phyloP scores from a whole-genome alignment of 2,113 vertebrate genomes.

The Cranoglanis bouderius region DNA sequence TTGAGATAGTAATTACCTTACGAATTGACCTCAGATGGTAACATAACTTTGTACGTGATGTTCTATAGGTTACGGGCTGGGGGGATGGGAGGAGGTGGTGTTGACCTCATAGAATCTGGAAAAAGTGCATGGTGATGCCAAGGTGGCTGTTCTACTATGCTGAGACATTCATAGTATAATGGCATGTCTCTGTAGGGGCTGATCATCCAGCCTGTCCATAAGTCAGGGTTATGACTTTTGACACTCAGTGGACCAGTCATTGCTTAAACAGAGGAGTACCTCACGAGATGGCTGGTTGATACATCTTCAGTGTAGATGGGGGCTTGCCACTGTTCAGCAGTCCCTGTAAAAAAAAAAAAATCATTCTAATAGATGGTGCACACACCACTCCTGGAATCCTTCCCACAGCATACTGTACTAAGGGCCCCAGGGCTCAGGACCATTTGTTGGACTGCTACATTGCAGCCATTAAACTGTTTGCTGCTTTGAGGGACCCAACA shows the following conservation, averaged over 20 bases:
- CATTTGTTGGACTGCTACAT: background rate
- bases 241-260: background rate
- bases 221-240: background rate
- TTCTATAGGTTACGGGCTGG: background rate
- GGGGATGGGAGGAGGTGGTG: background rate
- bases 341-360: background rate
- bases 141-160: background rate
- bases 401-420: too few species aligned
- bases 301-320: too few species aligned
- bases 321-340: too few species aligned
- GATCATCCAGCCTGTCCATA: background rate
- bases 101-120: background rate
- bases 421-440: background rate
- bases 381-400: background rate
- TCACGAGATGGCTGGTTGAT: background rate
- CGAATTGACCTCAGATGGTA: background rate
- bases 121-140: background rate
- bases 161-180: background rate
- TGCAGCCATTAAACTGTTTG: background rate
- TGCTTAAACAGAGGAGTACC: background rate
- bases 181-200: background rate
- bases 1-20: background rate
- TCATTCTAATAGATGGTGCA: background rate
- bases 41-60: background rate
- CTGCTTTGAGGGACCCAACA: background rate